Evolutionary conservation across 53 echinoderm and acorn worm species (phyloP), one percentile per base, ranked within the genome.

Genomic region (Arbacia lixula): DNA sequence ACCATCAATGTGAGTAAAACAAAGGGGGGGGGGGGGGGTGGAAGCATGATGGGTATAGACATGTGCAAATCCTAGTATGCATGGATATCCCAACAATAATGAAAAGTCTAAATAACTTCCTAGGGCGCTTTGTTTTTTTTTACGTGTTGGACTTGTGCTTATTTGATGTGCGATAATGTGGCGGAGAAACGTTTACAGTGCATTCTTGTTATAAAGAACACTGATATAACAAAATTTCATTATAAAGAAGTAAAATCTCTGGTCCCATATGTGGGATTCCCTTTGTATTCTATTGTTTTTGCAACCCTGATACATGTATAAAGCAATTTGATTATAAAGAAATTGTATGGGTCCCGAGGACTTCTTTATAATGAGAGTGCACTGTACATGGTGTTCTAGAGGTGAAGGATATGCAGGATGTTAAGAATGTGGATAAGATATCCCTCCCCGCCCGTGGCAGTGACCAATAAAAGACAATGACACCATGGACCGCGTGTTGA

Each of bases 41-140:
- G 72, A 14, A 25, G 52, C 42, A 27, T 75, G 33, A 46, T 51
- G 78, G 60, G 19, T 35, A 78, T 58, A 58, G 60, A 78, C 78
- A 56, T 57, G 39, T 57, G 58, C 74, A 74, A 74, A 71, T 71
- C 72, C 39, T 35, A 43, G 49, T 75, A 75, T 54, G 76, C 76
- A 54, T 28, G 76, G 55, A 75, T 75, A 50, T 75, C 53, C 14
- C 38, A 51, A 29, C 25, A 75, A 41, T 72, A 41, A 41, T 72
- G 20, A 75, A 75, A 53, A 75, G 26, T 75, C 53, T 29, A 52
- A 53, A 75, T 75, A 75, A 75, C 12, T 27, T 75, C 76, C 26
- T 21, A 57, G 58, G 58, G 58, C 58, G 19, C 58, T 57, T 57
- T 6, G 32, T 62, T 6, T 60, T 60, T 60, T 60, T 56, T 27